These are phyloP conservation scores for Lamellibrachia satsuma DNA, from an alignment of 2,888 invertebrate species.

Conservation along the genomic window DNA sequence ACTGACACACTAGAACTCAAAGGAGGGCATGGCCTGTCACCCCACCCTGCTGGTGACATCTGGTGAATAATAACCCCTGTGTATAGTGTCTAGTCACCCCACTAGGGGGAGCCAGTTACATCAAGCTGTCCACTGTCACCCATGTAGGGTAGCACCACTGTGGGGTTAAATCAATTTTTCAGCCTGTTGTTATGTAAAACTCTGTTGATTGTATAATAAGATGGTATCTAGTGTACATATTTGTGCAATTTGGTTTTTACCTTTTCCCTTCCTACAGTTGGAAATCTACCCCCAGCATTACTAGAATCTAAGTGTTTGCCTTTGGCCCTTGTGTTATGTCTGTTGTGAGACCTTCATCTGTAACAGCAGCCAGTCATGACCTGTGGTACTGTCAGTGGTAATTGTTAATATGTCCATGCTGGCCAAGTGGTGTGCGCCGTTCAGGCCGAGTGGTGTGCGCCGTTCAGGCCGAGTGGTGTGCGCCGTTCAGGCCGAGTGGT, in stretches of 20 bases:
- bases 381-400: background rate
- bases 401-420: background rate
- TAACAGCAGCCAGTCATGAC: background rate
- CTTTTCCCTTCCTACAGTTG: too few species aligned
- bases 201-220: background rate
- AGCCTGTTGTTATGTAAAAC: too few species aligned
- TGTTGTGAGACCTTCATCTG: background rate
- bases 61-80: background rate
- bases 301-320: background rate
- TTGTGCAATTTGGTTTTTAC: too few species aligned
- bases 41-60: conserved; percentile 8
- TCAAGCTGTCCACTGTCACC: background rate
- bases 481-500: background rate
- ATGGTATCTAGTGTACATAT: too few species aligned
- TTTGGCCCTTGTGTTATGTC: background rate
- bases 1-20: background rate
- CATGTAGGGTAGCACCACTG: background rate
- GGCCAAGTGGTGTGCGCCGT: background rate
- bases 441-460: background rate
- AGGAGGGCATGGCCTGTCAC: background rate
- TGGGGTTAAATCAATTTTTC: too few species aligned
- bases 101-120: background rate
- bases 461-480: background rate
- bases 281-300: background rate
- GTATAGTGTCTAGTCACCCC: background rate